Evolutionary conservation across 2,113 vertebrate genomes (phyloP).

Genomic region (Myiagra hebetior): DNA sequence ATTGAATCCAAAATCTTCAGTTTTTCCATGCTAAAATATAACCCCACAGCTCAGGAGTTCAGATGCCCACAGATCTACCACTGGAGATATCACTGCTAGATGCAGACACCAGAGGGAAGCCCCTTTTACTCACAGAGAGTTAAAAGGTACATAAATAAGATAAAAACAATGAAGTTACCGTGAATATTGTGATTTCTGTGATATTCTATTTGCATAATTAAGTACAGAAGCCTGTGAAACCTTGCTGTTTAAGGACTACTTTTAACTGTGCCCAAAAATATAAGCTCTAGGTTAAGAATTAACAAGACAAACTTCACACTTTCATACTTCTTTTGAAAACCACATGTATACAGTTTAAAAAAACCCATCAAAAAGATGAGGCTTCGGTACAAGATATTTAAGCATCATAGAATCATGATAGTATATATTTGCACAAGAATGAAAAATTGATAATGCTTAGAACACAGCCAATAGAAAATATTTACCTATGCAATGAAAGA

Average conservation of each 20-base stretch:
- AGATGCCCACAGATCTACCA: not conserved
- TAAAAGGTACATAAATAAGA: not conserved
- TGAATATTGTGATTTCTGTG: not conserved
- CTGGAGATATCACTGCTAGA: not conserved
- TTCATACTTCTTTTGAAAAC: not conserved
- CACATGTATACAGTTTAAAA: not conserved
- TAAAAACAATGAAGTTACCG: not conserved
- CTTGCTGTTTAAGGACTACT: not conserved
- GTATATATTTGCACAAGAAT: not conserved
- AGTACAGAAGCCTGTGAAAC: not conserved
- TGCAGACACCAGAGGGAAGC: fast-evolving
- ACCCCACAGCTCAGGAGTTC: not conserved
- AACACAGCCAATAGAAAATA: not conserved
- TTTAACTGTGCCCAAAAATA: not conserved
- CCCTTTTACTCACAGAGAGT: not conserved
- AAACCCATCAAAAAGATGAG: not conserved
- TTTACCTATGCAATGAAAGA: not conserved
- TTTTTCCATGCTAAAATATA: not conserved
- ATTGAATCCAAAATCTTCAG: not conserved
- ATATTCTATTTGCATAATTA: not conserved
- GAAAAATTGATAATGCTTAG: not conserved
- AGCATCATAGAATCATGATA: not conserved
- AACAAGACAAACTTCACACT: not conserved
- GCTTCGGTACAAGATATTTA: not conserved
- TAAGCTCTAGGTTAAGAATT: not conserved